Percentiles rank a stretch among this genome's conserved stretches.
These are phyloP conservation scores for Dioctria rufipes DNA, from an alignment of 2,888 invertebrate genomes.

Conservation along the genomic window DNA sequence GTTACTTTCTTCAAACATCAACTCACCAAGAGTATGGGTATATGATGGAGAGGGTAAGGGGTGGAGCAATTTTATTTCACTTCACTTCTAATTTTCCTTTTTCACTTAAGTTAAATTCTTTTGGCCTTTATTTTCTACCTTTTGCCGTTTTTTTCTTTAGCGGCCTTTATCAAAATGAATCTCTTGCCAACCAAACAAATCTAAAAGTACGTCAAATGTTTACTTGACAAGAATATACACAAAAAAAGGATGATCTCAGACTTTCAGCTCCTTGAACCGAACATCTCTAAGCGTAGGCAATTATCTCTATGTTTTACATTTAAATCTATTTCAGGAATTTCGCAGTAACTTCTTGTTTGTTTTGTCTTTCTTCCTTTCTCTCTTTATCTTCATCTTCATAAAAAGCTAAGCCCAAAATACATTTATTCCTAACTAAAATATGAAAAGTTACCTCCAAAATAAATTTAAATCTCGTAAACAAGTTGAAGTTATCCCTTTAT, in stretches of 20 bases:
- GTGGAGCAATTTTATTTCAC: too few species aligned
- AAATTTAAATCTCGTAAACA: not conserved
- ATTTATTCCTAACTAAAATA: not conserved
- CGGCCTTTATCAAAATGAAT: too few species aligned
- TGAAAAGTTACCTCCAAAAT: conserved; percentile 2
- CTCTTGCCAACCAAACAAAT: too few species aligned
- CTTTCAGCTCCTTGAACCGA: not conserved
- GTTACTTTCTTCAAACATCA: too few species aligned
- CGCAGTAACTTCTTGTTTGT: not conserved
- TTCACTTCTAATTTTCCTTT: too few species aligned
- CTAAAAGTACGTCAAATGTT: not conserved
- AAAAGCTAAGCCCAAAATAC: not conserved
- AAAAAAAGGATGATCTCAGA: not conserved
- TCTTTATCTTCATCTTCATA: not conserved
- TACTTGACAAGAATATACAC: not conserved
- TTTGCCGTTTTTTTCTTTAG: too few species aligned
- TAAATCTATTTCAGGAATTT: not conserved
- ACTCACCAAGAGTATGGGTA: too few species aligned
- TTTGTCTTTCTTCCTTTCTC: not conserved
- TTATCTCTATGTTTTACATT: not conserved
- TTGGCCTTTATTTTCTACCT: too few species aligned
- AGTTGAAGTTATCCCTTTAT: not conserved
- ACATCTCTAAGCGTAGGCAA: not conserved
- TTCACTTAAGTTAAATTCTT: too few species aligned
- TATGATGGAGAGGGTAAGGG: too few species aligned